Percentiles rank a stretch among this genome's conserved stretches.
phyloP scores from a whole-genome alignment of 2,888 invertebrate genomes.

The Pheosia tremula region DNA sequence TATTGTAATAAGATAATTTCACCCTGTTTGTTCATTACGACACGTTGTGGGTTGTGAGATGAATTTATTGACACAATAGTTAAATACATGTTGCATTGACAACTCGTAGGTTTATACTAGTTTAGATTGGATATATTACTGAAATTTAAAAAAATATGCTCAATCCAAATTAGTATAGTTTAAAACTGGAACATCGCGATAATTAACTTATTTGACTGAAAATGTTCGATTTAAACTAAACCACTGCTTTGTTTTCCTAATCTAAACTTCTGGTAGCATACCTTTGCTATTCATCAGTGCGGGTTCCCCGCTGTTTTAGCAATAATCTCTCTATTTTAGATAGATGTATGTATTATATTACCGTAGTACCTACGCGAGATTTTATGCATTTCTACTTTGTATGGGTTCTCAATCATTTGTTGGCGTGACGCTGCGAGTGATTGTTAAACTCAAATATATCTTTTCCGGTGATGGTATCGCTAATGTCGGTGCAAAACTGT shows the following conservation, averaged over 20 bases:
- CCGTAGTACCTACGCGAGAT: constrained; percentile 14
- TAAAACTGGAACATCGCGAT: too few species aligned
- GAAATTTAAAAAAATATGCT: background rate
- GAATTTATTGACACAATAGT: constrained; percentile 46
- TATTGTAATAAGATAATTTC: constrained; percentile 41
- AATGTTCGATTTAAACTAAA: background rate
- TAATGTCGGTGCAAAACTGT: background rate
- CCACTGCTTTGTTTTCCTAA: background rate
- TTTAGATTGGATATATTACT: background rate
- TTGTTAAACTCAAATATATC: background rate
- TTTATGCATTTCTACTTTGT: constrained; percentile 42
- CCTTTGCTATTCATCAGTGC: constrained; percentile 1
- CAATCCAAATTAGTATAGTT: too few species aligned
- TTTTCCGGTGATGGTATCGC: background rate
- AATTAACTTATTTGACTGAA: background rate
- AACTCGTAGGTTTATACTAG: constrained; percentile 10
- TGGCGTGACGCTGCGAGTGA: background rate
- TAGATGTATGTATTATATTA: constrained; percentile 4
- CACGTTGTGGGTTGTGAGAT: constrained; percentile 65
- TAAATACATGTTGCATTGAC: constrained; percentile 14
- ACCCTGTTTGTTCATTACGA: constrained; percentile 44
- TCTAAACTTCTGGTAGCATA: constrained; percentile 5
- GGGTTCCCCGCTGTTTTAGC: constrained; percentile 17
- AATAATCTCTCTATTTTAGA: constrained; percentile 25
- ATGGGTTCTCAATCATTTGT: constrained; percentile 4